Percentiles rank a stretch among this genome's conserved stretches.
These are phyloP conservation scores for Polymixis flavicincta DNA, from an alignment of 2,888 invertebrate species.

Conservation along the genomic window DNA sequence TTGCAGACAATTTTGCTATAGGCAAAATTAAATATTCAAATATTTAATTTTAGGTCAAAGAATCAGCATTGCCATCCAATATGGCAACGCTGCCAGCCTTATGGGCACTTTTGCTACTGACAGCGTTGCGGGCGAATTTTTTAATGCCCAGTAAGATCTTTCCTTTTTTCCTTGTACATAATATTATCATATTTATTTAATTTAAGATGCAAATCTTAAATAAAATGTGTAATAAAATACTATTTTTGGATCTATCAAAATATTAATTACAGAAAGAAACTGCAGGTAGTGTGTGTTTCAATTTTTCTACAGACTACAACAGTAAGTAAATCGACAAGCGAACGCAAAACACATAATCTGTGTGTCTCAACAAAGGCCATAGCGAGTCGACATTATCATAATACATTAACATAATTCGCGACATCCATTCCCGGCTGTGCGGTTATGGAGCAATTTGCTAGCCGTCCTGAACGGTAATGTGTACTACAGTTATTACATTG, in stretches of 20 bases:
- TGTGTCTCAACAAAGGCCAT: conserved; percentile 72
- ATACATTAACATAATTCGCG: conserved; percentile 81
- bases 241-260: no score
- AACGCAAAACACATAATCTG: conserved; percentile 34
- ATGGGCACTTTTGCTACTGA: no score
- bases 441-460: conserved; percentile 74
- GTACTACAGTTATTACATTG: conserved; percentile 72
- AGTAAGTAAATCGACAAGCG: background rate
- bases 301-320: background rate
- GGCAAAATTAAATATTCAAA: no score
- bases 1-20: background rate
- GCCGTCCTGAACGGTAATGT: conserved; percentile 70
- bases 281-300: background rate
- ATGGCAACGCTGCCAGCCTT: no score
- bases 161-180: no score
- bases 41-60: background rate
- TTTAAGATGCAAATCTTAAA: no score
- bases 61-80: no score
- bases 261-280: no score
- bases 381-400: conserved; percentile 80
- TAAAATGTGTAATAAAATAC: no score
- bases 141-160: no score
- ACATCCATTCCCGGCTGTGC: conserved; percentile 74
- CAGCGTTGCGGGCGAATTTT: no score
- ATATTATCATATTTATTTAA: no score